Evolutionary conservation across 2,113 vertebrate species (phyloP).

Genomic region (Lagopus leucura): DNA sequence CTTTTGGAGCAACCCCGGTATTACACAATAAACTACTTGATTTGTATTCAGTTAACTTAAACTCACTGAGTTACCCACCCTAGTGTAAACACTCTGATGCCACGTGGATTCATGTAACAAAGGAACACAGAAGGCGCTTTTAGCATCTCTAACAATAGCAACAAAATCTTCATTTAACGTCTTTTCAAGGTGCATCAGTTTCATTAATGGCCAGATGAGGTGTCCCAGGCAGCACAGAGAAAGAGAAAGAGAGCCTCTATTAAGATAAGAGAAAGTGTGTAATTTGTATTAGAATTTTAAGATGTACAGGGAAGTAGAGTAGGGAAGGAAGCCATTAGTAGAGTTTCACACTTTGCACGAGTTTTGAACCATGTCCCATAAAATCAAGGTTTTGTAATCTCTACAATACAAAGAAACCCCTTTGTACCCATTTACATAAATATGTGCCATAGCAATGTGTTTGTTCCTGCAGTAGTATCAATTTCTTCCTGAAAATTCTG

Average conservation of each 20-base stretch:
- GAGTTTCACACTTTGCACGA: not conserved
- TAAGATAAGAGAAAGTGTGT: not conserved
- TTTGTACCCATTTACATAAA: not conserved
- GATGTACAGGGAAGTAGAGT: not conserved
- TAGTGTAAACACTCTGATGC: slow-evolving; percentile 3
- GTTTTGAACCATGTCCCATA: not conserved
- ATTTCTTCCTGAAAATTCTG: not conserved
- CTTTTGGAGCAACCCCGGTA: not conserved
- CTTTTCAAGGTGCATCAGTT: not conserved
- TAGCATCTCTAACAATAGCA: not conserved
- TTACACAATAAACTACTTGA: slow-evolving; percentile 24
- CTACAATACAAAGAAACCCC: not conserved
- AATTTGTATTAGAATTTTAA: not conserved
- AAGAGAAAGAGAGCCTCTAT: not conserved
- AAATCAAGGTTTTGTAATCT: not conserved
- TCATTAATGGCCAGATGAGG: not conserved
- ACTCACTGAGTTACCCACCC: not conserved
- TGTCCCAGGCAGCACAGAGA: not conserved
- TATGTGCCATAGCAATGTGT: not conserved
- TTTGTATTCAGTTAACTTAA: not conserved
- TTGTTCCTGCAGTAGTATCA: not conserved
- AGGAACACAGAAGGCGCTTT: not conserved
- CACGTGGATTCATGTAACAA: not conserved
- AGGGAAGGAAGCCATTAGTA: not conserved
- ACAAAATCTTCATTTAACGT: not conserved